Percentiles rank a stretch among this genome's conserved stretches.
Evolutionary conservation across 2,888 invertebrate genomes (phyloP).

Genomic region (Limenitis arthemis): DNA sequence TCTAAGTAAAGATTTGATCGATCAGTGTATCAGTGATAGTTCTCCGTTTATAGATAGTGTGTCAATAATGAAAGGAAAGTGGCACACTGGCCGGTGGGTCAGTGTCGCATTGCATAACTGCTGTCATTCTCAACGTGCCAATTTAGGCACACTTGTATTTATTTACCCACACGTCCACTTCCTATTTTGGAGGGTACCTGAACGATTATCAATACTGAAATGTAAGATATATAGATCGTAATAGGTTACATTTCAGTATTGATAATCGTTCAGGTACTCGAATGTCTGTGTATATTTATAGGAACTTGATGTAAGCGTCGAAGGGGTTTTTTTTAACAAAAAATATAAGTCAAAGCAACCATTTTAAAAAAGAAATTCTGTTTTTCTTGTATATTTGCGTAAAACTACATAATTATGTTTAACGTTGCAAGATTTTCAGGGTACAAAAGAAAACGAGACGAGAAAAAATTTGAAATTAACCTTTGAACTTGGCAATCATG

Average conservation of each 20-base stretch:
- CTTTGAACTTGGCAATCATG: too few relatives aligned
- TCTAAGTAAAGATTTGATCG: slow-evolving; percentile 30
- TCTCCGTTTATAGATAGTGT: slow-evolving; percentile 57
- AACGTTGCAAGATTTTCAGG: too few relatives aligned
- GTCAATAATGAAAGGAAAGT: slow-evolving; percentile 71
- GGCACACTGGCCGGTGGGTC: slow-evolving; percentile 61
- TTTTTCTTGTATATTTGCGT: too few relatives aligned
- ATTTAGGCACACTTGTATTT: slow-evolving; percentile 36
- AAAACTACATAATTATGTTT: too few relatives aligned
- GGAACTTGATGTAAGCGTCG: too few relatives aligned
- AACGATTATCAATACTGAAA: slow-evolving; percentile 8
- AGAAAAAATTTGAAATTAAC: too few relatives aligned
- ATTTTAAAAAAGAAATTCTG: too few relatives aligned
- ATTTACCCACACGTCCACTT: slow-evolving; percentile 25
- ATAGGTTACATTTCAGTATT: too few relatives aligned
- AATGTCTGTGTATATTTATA: too few relatives aligned
- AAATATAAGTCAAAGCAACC: too few relatives aligned
- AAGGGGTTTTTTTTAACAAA: too few relatives aligned
- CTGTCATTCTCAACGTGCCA: slow-evolving; percentile 50
- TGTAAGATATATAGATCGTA: neutral
- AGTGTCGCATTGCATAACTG: slow-evolving; percentile 67
- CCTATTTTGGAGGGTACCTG: slow-evolving; percentile 21
- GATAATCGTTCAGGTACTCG: neutral
- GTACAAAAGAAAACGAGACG: too few relatives aligned
- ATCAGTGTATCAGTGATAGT: slow-evolving; percentile 35